Evolutionary conservation across 1,140 invertebrate genomes (phyloP), one percentile per base, ranked within the genome.

Genomic region (Drosophila ercepeae): DNA sequence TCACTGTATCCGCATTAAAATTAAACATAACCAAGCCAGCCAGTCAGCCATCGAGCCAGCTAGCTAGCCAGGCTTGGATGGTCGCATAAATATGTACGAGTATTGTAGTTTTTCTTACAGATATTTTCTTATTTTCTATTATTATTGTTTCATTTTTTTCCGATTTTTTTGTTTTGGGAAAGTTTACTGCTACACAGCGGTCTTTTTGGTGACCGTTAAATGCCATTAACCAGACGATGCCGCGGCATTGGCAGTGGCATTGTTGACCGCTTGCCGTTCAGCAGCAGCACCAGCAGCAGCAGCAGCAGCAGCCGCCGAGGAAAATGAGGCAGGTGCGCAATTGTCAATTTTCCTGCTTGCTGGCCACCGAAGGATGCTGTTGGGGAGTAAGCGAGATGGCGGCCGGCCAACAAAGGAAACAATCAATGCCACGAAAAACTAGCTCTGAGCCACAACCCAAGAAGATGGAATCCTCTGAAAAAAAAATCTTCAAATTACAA

Each of bases 261-360:
- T 88, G 81, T 49, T 75, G 78, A 67, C 61, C 64, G 64, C 61
- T 51, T 67, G 75, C 49, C 44, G 75, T 36, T 50, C 63, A 41
- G 68, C 54, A 41, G 48, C 46, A 59, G 64, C 60, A n/a, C n/a
- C n/a, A n/a, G n/a, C n/a, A n/a, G n/a, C n/a, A n/a, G n/a, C n/a
- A n/a, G n/a, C n/a, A n/a, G n/a, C n/a, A n/a, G n/a, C 54, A 41
- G 48, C 46, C 64, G 64, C 60, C 70, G 65, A 70, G 59, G 76
- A 84, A 84, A 84, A 84, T 84, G 81, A 84, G 88, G 81, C 81
- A 84, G 81, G 81, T 84, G 81, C 82, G 81, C 81, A 84, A 84
- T 84, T 84, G 81, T 84, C 81, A 84, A 84, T 84, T 84, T 84
- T 84, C 81, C 58, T 81, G 73, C 72, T 64, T 70, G 34, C 63